phyloP scores from a whole-genome alignment of 2,113 vertebrate genomes.

The Jacana jacana region DNA sequence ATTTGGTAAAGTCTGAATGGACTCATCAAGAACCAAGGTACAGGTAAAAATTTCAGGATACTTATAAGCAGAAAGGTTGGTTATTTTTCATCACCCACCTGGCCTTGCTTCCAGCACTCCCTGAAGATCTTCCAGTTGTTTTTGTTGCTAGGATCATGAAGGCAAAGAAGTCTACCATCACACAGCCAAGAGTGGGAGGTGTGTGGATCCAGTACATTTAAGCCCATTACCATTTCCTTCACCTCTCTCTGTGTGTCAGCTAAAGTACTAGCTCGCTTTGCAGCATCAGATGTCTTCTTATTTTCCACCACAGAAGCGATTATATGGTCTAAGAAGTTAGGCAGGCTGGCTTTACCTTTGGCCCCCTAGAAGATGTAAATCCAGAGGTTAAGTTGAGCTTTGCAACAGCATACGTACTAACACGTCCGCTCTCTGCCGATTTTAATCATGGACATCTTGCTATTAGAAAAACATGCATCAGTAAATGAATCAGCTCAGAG shows the following conservation, averaged over 20 bases:
- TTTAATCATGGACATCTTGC: background rate
- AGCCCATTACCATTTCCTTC: slow-evolving; percentile 92
- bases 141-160: slow-evolving; percentile 96
- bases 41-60: background rate
- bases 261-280: slow-evolving; percentile 78
- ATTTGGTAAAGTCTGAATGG: background rate
- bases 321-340: slow-evolving; percentile 97
- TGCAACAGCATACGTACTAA: background rate
- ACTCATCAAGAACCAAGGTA: background rate
- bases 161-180: slow-evolving; percentile 94
- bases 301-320: slow-evolving; percentile 99
- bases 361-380: slow-evolving; percentile 79
- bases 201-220: slow-evolving; percentile 95
- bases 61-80: background rate
- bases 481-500: background rate
- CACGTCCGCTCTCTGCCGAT: background rate
- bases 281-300: slow-evolving; percentile 90
- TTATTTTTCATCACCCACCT: slow-evolving; percentile 77
- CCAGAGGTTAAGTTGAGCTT: background rate
- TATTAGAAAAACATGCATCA: background rate
- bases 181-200: slow-evolving; percentile 99
- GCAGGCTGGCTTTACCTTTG: slow-evolving; percentile 92
- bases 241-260: slow-evolving; percentile 84
- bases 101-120: slow-evolving; percentile 99
- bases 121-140: slow-evolving; percentile 99